phyloP scores from a whole-genome alignment of 2,888 invertebrate genomes.

The Machimus atricapillus region DNA sequence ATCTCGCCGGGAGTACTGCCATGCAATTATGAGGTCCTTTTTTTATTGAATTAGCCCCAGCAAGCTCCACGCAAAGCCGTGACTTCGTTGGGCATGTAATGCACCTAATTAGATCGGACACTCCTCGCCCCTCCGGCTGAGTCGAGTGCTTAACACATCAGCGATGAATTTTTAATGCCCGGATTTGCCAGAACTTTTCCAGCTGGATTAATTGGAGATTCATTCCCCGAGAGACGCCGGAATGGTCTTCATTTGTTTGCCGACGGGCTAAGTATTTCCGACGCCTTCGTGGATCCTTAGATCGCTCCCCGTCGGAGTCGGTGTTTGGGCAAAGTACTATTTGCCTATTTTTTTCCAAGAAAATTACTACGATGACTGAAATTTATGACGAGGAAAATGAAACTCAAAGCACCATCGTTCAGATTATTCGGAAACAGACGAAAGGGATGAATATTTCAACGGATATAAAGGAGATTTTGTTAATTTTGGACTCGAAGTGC shows the following conservation, averaged over 20 bases:
- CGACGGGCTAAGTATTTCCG: background rate
- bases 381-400: conserved; percentile 22
- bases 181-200: conserved; percentile 41
- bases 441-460: conserved; percentile 11
- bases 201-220: conserved; percentile 42
- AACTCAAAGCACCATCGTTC: background rate
- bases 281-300: background rate
- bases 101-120: conserved; percentile 40
- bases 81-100: conserved; percentile 16
- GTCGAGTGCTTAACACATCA: conserved; percentile 41
- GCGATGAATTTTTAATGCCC: conserved; percentile 42
- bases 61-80: background rate
- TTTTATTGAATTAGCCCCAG: conserved; percentile 40
- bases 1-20: background rate
- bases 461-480: conserved; percentile 5
- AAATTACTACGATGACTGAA: background rate
- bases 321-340: background rate
- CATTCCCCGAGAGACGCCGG: conserved; percentile 5
- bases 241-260: background rate
- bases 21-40: conserved; percentile 5
- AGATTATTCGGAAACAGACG: background rate
- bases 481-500: conserved; percentile 1
- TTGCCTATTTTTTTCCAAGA: background rate
- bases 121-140: background rate
- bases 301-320: background rate